Base-by-base conservation (phyloP, 2,888 invertebrate genomes). In the Plagodis dolabraria region DNA sequence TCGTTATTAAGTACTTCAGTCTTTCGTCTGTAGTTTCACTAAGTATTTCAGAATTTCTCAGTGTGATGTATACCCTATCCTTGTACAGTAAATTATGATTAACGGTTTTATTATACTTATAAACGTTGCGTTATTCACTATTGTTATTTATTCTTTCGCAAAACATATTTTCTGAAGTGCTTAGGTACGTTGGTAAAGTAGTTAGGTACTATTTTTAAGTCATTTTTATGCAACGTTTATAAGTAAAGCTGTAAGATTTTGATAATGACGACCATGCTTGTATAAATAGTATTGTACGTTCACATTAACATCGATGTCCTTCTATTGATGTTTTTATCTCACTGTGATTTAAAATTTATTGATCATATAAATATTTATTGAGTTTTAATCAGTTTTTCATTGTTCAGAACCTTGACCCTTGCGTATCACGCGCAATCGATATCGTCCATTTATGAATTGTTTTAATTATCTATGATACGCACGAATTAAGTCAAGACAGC, bases 331-430 rank as follows among this genome's bases (percentile, higher is more conserved):
- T 88, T 77, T 82, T 76, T 82, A 58, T 86, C 82, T 88, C 81
- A 83, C 87, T 89, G 89, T 89, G 87, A 89, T 89, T 87, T 83
- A 73, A 66, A 79, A 80, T 82, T 87, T 86, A 83, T 88, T 89
- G 36, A 4, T 84, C 77, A 75, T 89, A 86, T 91, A 87, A 87
- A 88, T 89, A 87, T 84, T 82, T 82, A 83, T 80, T 84, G 80
- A 80, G 83, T 86, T 86, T 78, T 67, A 74, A 67, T 51, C 44
- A 55, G 67, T 67, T 50, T 80, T 80, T 83, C 38, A 49, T 11
- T 60, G 36, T 44, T 65, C 53, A 60, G 22, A 22, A 22, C 22
- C 22, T 2, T 22, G 22, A 22, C 22, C 22, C 22, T 22, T 22
- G 4, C 22, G 1, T 22, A 22, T 22, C 22, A 22, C 22, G 22